Evolutionary conservation across 1,140 invertebrate species (phyloP), one percentile per base, ranked within the genome.

Genomic region (Globodera rostochiensis): DNA sequence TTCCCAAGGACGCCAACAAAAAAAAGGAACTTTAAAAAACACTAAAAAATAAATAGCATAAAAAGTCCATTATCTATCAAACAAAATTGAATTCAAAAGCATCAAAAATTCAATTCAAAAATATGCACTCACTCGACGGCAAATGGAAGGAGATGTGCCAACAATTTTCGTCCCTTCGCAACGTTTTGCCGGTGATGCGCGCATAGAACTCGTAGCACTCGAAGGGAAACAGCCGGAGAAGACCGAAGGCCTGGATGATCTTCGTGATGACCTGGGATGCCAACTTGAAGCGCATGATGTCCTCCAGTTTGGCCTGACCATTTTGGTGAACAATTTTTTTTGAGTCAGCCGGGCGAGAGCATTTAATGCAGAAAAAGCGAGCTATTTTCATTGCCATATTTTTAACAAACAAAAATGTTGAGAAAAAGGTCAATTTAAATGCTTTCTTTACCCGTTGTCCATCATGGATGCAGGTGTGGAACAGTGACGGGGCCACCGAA

Each of bases 201-300:
- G 96, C 95, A 91, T 98, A 98, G 91, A 96, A 98, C 91, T 98
- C 95, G 89, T 98, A 98, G 90, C 98, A 98, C 67, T 96, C 94
- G 71, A 94, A 93, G 4, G 96, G 96, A 91, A 98, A 98, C 74
- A 98, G 92, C 90, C 97, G 95, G 71, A 94, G 94, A 49, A 95
- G 94, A 70, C 95, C 96, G 92, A 98, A 98, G 91, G 97, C 95
- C 90, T 98, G 95, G 87, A 98, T 98, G 87, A 96, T 93, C 91
- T 94, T 95, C 90, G 96, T 95, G 93, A 97, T 96, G 69, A 96
- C 94, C 85, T 94, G 93, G 19, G 95, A 96, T 77, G 95, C 85
- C 88, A 95, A 94, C 93, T 96, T 96, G 91, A 96, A 96, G 87
- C 95, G 92, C 87, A 95, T 92, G 74, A 96, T 95, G 91, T 97